Conservation (phyloP, 2,888 invertebrate genomes). For the Andrena flavipes region DNA sequence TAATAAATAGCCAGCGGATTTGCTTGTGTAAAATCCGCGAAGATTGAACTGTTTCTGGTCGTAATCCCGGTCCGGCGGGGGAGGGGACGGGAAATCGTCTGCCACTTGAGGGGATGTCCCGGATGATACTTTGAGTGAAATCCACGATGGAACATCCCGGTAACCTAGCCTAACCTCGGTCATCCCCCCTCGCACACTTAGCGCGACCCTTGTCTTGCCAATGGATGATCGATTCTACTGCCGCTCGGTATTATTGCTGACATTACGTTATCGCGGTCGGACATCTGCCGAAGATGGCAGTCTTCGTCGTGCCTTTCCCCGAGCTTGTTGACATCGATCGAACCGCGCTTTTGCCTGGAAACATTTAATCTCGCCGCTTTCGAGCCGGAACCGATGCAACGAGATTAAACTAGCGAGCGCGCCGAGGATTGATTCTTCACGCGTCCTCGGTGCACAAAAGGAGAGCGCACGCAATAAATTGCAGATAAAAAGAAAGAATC, state of each 20-base stretch:
- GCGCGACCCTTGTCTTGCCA: conserved; percentile 55
- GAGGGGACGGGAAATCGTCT: conserved; percentile 13
- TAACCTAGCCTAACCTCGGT: conserved; percentile 45
- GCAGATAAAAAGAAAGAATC: conserved; percentile 24
- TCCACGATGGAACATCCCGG: conserved; percentile 44
- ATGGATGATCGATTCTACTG: conserved; percentile 72
- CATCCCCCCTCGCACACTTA: conserved; percentile 13
- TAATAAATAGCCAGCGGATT: conserved; percentile 28
- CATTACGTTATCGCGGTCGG: conserved; percentile 69
- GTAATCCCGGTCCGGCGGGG: conserved; percentile 6
- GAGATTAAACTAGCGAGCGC: not conserved
- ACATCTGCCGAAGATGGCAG: conserved; percentile 58
- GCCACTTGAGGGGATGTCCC: conserved; percentile 46
- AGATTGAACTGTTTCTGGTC: conserved; percentile 21
- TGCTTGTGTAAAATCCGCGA: conserved; percentile 18
- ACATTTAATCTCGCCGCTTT: conserved; percentile 4
- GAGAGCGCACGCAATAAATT: conserved; percentile 50
- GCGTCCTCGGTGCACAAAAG: conserved; percentile 27
- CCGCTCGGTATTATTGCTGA: conserved; percentile 70
- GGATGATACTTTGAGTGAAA: conserved; percentile 49
- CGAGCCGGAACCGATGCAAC: not conserved
- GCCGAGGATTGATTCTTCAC: conserved; percentile 25
- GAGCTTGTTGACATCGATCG: conserved; percentile 24
- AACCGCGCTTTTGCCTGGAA: not conserved
- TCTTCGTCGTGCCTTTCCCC: not conserved